phyloP scores from a whole-genome alignment of 2,888 invertebrate genomes.

The Drosophila nigricruria region DNA sequence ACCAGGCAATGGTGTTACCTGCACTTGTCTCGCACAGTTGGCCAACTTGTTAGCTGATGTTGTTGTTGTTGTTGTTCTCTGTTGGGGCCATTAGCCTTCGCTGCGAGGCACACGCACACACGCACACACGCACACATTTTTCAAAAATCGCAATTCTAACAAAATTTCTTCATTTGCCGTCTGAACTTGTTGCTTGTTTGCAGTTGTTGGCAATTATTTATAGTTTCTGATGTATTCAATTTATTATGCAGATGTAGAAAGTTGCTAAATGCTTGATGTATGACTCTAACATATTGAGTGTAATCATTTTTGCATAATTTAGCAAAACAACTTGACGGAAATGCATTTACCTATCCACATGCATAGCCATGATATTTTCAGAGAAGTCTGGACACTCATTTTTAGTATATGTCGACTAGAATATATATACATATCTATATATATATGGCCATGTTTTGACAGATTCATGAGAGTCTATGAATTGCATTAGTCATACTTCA shows the following conservation, averaged over 20 bases:
- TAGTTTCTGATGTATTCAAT: conserved; percentile 79
- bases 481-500: too few species aligned
- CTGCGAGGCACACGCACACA: conserved; percentile 41
- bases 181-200: conserved; percentile 71
- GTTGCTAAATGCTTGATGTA: conserved; percentile 73
- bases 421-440: too few species aligned
- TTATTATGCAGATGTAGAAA: conserved; percentile 78
- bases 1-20: conserved; percentile 54
- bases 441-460: conserved; percentile 1
- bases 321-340: conserved; percentile 39
- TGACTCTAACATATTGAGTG: conserved; percentile 68
- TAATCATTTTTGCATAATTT: conserved; percentile 63
- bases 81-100: conserved; percentile 68
- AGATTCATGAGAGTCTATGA: not conserved
- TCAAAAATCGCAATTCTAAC: conserved; percentile 71
- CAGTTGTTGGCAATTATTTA: conserved; percentile 80
- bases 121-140: conserved; percentile 33
- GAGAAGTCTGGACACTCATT: not conserved
- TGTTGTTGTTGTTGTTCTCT: conserved; percentile 36
- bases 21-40: conserved; percentile 69
- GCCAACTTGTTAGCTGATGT: conserved; percentile 61
- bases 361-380: not conserved
- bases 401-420: conserved; percentile 1
- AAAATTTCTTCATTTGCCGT: conserved; percentile 77
- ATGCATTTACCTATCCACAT: conserved; percentile 21